A percentile compares a stretch with the other conserved stretches of the same genome.
These are phyloP conservation scores for Nylanderia fulva DNA, from an alignment of 1,140 invertebrate genomes.

Conservation along the genomic window DNA sequence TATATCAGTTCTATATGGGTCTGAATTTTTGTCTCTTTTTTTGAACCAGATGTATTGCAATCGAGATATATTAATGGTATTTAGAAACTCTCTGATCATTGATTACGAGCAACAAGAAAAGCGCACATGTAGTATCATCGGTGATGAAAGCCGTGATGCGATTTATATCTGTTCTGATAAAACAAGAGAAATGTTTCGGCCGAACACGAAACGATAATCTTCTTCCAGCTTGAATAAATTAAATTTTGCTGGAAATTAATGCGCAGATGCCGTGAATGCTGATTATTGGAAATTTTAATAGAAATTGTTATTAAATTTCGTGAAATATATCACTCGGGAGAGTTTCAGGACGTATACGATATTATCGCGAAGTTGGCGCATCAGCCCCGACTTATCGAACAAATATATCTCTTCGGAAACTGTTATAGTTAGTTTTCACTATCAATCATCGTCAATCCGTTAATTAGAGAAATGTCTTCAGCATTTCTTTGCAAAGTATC, in stretches of 20 bases:
- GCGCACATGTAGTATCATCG: not conserved
- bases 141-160: not conserved
- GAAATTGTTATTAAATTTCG: not conserved
- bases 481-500: too few relatives aligned
- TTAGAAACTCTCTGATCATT: slow-evolving; percentile 3
- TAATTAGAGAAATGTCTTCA: too few relatives aligned
- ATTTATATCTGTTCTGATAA: slow-evolving; percentile 18
- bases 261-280: not conserved
- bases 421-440: not conserved
- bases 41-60: too few relatives aligned
- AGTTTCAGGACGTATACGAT: not conserved
- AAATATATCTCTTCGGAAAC: not conserved
- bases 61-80: not conserved
- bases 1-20: not conserved
- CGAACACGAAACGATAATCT: not conserved
- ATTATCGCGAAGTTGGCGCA: not conserved
- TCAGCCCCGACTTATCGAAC: not conserved
- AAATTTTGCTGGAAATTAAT: slow-evolving; percentile 7
- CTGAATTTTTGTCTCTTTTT: not conserved
- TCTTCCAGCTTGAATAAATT: not conserved
- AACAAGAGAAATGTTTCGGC: not conserved
- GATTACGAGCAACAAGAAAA: not conserved
- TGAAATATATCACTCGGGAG: not conserved
- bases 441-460: too few relatives aligned
- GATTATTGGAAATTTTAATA: not conserved